Evolutionary conservation across 2,888 invertebrate species (phyloP).

Genomic region (Apodemia duryi): DNA sequence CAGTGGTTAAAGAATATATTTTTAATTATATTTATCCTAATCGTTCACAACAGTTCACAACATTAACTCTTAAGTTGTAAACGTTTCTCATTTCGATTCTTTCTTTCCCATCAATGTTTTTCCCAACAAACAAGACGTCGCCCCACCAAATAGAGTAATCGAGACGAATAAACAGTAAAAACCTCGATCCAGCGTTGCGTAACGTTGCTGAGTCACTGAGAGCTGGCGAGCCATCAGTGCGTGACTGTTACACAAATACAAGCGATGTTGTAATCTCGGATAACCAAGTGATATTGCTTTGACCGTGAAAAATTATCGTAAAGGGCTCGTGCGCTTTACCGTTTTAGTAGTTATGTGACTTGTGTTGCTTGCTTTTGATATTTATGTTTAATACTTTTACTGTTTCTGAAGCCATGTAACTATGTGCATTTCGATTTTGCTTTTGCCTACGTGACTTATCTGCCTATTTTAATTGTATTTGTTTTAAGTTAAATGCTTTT

Average conservation of each 20-base stretch:
- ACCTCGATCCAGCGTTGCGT: conserved; percentile 46
- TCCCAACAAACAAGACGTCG: conserved; percentile 46
- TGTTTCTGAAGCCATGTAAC: neutral
- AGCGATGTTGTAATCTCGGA: conserved; percentile 44
- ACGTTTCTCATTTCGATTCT: neutral
- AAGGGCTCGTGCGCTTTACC: conserved; percentile 35
- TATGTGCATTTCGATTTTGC: neutral
- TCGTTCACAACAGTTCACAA: too few relatives aligned
- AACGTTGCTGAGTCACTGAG: conserved; percentile 48
- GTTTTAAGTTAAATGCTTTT: neutral
- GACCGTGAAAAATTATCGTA: conserved; percentile 54
- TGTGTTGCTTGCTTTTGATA: conserved; percentile 10
- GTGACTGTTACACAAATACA: conserved; percentile 53
- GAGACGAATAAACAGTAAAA: conserved; percentile 39
- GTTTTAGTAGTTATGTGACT: conserved; percentile 23
- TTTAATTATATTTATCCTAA: too few relatives aligned
- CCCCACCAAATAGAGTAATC: conserved; percentile 51
- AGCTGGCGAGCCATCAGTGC: conserved; percentile 44
- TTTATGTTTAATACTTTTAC: neutral
- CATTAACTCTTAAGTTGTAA: neutral
- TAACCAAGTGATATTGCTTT: conserved; percentile 48
- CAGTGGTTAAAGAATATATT: too few relatives aligned
- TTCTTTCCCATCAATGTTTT: conserved; percentile 4
- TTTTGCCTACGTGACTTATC: neutral
- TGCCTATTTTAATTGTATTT: neutral